These are phyloP conservation scores for Lycaon pictus DNA, from an alignment of 2,113 vertebrate genomes.

Conservation along the genomic window DNA sequence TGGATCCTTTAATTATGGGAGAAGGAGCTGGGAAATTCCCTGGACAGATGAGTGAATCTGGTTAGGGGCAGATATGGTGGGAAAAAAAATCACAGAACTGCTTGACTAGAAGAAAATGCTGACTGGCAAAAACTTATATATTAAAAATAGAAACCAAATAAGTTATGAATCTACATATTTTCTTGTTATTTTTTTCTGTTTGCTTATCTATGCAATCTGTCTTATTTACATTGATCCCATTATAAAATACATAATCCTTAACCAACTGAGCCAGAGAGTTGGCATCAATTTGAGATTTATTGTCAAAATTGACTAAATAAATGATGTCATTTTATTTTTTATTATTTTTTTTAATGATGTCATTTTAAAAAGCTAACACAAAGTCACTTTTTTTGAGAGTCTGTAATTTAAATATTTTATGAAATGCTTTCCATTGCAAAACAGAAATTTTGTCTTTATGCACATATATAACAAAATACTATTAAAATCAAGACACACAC, in stretches of 20 bases:
- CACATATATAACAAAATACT: neutral
- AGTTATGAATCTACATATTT: neutral
- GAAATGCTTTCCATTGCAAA: neutral
- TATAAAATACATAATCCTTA: neutral
- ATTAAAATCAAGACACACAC: neutral
- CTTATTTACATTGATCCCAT: neutral
- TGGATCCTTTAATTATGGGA: neutral
- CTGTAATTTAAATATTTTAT: neutral
- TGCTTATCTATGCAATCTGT: neutral
- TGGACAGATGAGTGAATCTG: neutral
- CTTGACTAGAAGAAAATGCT: neutral
- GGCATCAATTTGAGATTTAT: neutral
- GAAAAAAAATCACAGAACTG: neutral
- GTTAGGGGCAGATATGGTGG: accelerated
- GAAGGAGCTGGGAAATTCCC: neutral
- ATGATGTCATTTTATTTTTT: neutral
- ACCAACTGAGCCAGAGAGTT: neutral
- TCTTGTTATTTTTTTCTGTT: neutral
- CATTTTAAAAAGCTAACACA: neutral
- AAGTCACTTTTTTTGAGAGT: neutral
- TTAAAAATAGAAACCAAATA: neutral
- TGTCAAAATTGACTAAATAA: neutral
- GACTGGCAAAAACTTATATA: neutral
- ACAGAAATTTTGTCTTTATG: neutral
- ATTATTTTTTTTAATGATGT: neutral